A percentile compares a stretch with the other conserved stretches of the same genome.
These are phyloP conservation scores for Orgyia antiqua DNA, from an alignment of 2,888 invertebrate species.

Conservation along the genomic window DNA sequence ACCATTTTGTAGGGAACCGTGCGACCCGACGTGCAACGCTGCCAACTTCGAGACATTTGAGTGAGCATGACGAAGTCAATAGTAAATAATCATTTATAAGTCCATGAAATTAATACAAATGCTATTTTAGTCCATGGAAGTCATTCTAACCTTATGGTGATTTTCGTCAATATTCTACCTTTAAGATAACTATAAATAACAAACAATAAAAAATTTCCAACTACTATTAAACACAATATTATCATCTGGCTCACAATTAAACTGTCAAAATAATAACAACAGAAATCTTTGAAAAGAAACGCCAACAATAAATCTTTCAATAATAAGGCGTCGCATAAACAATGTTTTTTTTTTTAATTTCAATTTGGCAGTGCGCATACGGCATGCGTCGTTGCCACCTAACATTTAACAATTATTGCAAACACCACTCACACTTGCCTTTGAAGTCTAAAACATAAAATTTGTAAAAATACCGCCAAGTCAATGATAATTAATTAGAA, in stretches of 20 bases:
- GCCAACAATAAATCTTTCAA: slow-evolving; percentile 55
- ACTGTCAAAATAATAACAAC: slow-evolving; percentile 29
- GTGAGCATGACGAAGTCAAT: no score
- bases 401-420: slow-evolving; percentile 50
- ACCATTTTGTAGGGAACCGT: no score
- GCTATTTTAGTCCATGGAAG: no score
- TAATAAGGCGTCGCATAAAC: slow-evolving; percentile 64
- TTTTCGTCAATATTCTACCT: no score
- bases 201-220: slow-evolving; percentile 5
- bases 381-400: slow-evolving; percentile 40
- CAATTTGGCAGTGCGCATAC: slow-evolving; percentile 52
- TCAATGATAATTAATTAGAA: slow-evolving; percentile 30
- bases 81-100: no score
- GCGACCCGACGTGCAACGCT: no score
- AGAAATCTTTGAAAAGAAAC: slow-evolving; percentile 40
- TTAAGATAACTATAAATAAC: no score
- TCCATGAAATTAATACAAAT: no score
- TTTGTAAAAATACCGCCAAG: slow-evolving; percentile 33
- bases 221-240: slow-evolving; percentile 13
- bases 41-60: no score
- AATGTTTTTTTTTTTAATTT: slow-evolving; percentile 52
- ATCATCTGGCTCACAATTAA: slow-evolving; percentile 20
- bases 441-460: slow-evolving; percentile 48
- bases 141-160: no score
- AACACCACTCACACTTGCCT: slow-evolving; percentile 36